These are phyloP conservation scores for Julus scandinavius DNA, from an alignment of 2,888 invertebrate species.

Conservation along the genomic window DNA sequence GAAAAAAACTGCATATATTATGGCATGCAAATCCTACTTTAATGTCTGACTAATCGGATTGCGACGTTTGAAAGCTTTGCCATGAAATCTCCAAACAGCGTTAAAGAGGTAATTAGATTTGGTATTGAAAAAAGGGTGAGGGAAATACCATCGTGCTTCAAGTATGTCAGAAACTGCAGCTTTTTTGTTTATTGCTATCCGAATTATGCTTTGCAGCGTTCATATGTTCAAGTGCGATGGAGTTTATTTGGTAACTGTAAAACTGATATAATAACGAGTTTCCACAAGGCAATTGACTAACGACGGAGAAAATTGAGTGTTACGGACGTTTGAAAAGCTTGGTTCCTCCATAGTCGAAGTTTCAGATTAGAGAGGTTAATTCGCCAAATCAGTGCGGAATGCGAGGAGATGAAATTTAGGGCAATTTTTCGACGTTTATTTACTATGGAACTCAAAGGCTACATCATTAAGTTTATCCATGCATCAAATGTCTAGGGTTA, in stretches of 20 bases:
- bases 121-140: background rate
- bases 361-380: background rate
- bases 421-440: background rate
- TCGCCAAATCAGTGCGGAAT: background rate
- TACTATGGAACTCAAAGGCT: background rate
- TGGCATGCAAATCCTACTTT: conserved; percentile 44
- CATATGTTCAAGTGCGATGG: background rate
- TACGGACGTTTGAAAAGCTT: background rate
- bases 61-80: background rate
- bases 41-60: conserved; percentile 45
- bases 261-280: background rate
- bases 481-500: background rate
- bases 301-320: background rate
- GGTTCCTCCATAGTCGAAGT: background rate
- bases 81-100: conserved; percentile 43
- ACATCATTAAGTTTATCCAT: background rate
- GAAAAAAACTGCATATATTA: conserved; percentile 15
- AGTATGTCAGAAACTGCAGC: background rate
- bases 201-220: background rate
- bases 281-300: background rate
- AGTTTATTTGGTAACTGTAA: background rate
- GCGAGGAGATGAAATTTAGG: background rate
- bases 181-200: conserved; percentile 10
- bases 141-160: background rate
- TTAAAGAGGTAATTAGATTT: conserved; percentile 42